Base-by-base conservation (phyloP, 2,888 invertebrate genomes). In the Leptinotarsa haldemani region DNA sequence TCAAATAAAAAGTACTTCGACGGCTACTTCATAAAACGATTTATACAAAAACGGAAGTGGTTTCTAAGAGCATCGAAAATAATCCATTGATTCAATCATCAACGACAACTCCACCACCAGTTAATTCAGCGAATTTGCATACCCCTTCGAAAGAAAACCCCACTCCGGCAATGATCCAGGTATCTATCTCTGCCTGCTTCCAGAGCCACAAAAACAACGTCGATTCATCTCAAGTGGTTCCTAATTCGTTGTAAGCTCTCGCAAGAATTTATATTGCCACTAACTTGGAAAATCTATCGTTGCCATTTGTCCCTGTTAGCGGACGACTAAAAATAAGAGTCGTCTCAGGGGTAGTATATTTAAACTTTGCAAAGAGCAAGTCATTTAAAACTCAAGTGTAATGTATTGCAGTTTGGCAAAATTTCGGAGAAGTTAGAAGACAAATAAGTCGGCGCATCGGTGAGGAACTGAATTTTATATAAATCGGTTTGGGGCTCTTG, bases 251-350 rank as follows among this genome's bases (percentile, higher is more conserved):
- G 3, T 20, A 16, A 30, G 40, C 13, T 13, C 18, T 18, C 18
- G 9, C 56, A 20, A 56, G 56, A 56, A 56, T 56, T 56, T 61
- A 61, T 61, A 61, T 61, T 40, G 61, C 40, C 30, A 61, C 16
- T 15, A 4, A 61, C 5, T 7, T 9, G 40, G 40, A 30, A 61
- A 18, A 61, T 61, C 25, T 30, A 61, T 56, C 20, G 56, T 22
- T 56, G 18, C 56, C 56, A 56, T 56, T 56, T 56, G 56, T 56
- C 22, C 56, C 56, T 56, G 56, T 56, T 56, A 56, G 56, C 22
- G 56, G 40, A 30, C 30, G 7, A 61, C n/a, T n/a, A 30, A 30
- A 61, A 56, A 30, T 61, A 61, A 61, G 7, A 61, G 56, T 56
- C 56, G 3, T 56, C 22, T 56, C n/a, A 30, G 40, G 40, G n/a